Conservation (phyloP, 1,140 invertebrate genomes). For the Saccostrea glomerata region DNA sequence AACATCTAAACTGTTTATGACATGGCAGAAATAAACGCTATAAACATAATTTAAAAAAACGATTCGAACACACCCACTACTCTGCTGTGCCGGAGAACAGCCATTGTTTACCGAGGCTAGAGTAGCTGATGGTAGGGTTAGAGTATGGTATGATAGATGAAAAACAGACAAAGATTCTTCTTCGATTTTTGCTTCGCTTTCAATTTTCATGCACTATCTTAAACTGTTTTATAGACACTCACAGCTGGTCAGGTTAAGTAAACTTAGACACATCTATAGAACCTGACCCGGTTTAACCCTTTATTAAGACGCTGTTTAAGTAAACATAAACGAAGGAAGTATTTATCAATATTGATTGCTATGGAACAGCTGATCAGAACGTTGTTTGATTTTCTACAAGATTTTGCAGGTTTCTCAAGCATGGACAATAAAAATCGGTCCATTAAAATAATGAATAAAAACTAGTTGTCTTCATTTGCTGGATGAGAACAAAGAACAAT, state of each 20-base stretch:
- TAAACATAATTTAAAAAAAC: background rate
- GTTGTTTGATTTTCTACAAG: background rate
- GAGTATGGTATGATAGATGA: background rate
- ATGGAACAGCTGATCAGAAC: conserved; percentile 14
- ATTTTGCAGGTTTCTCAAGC: background rate
- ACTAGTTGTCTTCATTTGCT: background rate
- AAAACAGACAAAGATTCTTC: background rate
- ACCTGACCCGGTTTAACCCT: background rate
- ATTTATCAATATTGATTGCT: conserved; percentile 30
- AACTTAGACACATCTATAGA: background rate
- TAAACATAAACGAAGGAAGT: background rate
- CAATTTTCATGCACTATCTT: conserved; percentile 2
- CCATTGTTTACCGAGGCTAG: background rate
- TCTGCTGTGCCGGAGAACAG: background rate
- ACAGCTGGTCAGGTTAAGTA: conserved; percentile 9
- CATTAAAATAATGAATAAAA: background rate
- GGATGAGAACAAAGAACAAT: background rate
- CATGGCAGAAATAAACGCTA: background rate
- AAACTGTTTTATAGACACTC: background rate
- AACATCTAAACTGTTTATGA: conserved; percentile 29
- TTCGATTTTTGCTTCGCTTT: background rate
- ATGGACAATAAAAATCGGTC: background rate
- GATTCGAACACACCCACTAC: conserved; percentile 2
- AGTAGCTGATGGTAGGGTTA: background rate
- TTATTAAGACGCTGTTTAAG: conserved; percentile 18